A percentile compares a stretch with the other conserved stretches of the same genome.
Conservation (phyloP, 2,113 vertebrate species). For the Serinus canaria region DNA sequence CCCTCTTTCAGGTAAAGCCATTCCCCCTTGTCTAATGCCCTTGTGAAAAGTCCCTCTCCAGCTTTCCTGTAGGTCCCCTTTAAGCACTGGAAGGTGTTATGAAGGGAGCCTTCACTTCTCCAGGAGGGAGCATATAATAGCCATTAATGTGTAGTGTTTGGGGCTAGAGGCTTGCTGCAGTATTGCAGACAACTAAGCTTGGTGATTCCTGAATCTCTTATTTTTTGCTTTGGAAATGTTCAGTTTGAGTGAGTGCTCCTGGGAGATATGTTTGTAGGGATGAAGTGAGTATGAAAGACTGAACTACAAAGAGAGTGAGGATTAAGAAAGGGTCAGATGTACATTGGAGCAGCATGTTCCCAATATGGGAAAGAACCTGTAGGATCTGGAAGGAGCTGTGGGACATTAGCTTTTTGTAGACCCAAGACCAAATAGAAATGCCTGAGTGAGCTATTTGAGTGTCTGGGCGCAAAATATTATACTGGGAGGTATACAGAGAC, state of each 20-base stretch:
- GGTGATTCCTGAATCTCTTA: neutral
- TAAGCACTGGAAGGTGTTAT: neutral
- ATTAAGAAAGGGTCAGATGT: neutral
- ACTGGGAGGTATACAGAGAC: neutral
- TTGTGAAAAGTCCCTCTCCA: neutral
- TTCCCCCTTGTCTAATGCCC: neutral
- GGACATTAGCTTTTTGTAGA: neutral
- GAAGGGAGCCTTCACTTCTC: neutral
- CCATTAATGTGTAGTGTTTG: neutral
- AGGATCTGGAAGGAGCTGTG: neutral
- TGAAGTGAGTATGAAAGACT: neutral
- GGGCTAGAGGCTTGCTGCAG: neutral
- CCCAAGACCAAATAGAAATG: neutral
- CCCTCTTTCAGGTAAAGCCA: neutral
- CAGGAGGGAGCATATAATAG: neutral
- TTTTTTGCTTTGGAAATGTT: neutral
- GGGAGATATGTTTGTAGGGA: neutral
- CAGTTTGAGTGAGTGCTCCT: neutral
- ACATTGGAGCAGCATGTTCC: neutral
- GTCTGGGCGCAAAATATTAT: neutral
- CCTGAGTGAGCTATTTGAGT: neutral
- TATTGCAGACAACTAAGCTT: neutral
- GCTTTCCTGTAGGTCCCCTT: neutral
- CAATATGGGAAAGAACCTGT: neutral
- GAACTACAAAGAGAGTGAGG: neutral